Evolutionary conservation across 1,140 invertebrate species (phyloP).

Genomic region (Calosoma granatense): DNA sequence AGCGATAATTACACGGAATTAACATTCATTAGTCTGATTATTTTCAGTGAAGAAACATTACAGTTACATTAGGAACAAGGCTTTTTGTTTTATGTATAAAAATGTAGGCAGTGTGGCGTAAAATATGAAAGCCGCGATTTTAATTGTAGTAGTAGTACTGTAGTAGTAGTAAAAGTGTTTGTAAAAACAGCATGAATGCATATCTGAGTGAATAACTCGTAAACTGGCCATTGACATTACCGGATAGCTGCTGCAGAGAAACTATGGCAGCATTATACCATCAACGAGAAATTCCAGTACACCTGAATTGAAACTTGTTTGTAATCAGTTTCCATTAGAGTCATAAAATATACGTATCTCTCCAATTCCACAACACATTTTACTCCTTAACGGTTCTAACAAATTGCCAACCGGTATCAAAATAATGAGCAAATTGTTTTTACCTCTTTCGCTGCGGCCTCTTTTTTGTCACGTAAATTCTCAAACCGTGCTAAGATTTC

Average conservation of each 20-base stretch:
- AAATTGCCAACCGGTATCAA: no score
- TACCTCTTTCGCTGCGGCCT: not conserved
- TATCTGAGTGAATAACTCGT: not conserved
- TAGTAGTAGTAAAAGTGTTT: not conserved
- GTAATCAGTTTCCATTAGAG: no score
- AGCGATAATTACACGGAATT: no score
- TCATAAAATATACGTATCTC: no score
- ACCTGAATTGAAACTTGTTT: no score
- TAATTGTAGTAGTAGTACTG: conserved; percentile 4
- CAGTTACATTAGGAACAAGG: no score
- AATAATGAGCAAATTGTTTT: not conserved
- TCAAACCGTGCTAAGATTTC: conserved; percentile 71
- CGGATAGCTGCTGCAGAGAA: not conserved
- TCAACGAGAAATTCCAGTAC: not conserved
- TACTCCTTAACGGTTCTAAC: no score
- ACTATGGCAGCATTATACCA: not conserved
- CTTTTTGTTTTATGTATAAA: not conserved
- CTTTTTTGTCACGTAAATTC: conserved; percentile 45
- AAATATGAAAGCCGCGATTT: conserved; percentile 1
- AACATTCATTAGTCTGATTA: no score
- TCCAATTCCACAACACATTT: no score
- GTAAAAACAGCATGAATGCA: conserved; percentile 1
- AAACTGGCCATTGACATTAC: no score
- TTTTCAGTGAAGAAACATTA: no score
- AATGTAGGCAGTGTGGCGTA: not conserved